Evolutionary conservation across 2,888 invertebrate species (phyloP).

Genomic region (Choristoneura rosaceana): DNA sequence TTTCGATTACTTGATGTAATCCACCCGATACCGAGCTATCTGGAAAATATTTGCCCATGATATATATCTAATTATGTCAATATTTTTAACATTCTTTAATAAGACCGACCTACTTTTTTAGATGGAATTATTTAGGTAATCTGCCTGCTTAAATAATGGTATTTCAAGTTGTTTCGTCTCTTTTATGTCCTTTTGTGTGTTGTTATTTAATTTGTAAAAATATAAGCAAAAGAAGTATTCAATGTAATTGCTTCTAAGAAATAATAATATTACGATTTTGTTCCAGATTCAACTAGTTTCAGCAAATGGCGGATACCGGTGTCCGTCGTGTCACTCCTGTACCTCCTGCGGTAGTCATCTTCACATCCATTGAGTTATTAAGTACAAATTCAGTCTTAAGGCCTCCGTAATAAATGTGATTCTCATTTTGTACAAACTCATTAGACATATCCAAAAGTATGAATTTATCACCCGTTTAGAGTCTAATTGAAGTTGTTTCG

Average conservation of each 20-base stretch:
- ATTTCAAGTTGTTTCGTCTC: background rate
- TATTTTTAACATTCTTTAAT: conserved; percentile 1
- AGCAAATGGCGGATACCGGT: conserved; percentile 64
- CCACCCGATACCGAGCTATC: conserved; percentile 1
- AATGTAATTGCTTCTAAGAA: background rate
- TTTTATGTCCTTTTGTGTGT: too few relatives aligned
- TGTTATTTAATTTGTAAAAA: background rate
- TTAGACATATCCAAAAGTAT: conserved; percentile 66
- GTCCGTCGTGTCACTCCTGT: conserved; percentile 63
- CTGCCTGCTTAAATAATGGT: background rate
- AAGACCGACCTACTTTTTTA: background rate
- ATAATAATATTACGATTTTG: conserved; percentile 50
- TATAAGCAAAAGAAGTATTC: background rate
- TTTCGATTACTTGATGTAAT: conserved; percentile 38
- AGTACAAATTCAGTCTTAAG: conserved; percentile 57
- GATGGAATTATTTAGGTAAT: background rate
- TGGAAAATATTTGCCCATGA: conserved; percentile 7
- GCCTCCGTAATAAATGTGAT: conserved; percentile 46
- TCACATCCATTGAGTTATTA: conserved; percentile 39
- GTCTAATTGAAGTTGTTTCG: conserved; percentile 23
- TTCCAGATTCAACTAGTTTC: conserved; percentile 67
- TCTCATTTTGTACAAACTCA: conserved; percentile 70
- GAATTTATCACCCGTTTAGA: conserved; percentile 37
- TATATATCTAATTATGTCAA: background rate
- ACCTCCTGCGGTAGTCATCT: conserved; percentile 74